Percentiles rank a stretch among this genome's conserved stretches.
Evolutionary conservation across 2,888 invertebrate species (phyloP).

Genomic region (Pristionchus exspectatus): DNA sequence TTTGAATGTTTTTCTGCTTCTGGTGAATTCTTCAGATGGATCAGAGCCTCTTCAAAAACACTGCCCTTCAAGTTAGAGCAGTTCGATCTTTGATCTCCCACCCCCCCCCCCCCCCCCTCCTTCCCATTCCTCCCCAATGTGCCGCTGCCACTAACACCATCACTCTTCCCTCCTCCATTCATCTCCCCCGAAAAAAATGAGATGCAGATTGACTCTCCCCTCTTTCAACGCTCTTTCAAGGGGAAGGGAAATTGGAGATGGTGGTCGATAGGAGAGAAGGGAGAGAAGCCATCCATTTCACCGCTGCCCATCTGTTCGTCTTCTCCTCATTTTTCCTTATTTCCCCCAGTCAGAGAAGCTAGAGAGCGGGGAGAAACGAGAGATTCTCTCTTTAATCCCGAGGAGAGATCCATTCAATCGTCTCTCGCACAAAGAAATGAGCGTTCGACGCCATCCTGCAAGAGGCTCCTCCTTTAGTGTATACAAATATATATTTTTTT

Average conservation of each 20-base stretch:
- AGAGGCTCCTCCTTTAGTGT: no score
- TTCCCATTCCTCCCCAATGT: background rate
- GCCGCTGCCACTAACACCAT: background rate
- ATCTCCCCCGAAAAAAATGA: constrained; percentile 11
- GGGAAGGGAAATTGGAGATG: background rate
- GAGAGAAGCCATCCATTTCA: background rate
- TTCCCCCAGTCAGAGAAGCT: background rate
- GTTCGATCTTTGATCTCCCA: background rate
- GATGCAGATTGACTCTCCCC: background rate
- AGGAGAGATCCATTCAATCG: no score
- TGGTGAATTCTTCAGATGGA: no score
- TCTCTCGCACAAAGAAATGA: no score
- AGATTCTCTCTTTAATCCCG: no score
- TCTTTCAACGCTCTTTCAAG: background rate
- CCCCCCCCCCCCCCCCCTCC: no score
- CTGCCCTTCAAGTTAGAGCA: no score
- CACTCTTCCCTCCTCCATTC: background rate
- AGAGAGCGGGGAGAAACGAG: background rate
- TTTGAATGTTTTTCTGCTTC: no score
- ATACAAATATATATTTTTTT: no score
- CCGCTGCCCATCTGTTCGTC: background rate
- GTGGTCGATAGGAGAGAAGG: background rate
- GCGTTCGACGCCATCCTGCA: no score
- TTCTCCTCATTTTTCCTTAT: background rate
- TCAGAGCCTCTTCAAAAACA: no score